Evolutionary conservation across 1,140 invertebrate species (phyloP).

Genomic region (Drosophila rufa): DNA sequence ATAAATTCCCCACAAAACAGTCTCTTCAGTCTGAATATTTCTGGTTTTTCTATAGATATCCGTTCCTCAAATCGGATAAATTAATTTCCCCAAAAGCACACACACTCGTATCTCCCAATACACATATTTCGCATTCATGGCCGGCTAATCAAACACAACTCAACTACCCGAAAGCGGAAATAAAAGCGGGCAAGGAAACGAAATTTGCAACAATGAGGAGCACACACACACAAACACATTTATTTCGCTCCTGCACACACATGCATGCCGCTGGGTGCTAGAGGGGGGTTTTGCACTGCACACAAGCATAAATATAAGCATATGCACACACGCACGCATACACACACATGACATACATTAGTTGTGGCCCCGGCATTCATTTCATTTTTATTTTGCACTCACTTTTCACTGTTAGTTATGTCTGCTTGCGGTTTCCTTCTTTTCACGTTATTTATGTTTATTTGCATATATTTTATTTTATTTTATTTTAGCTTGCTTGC

Average conservation of each 20-base stretch:
- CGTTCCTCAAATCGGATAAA: neutral
- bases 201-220: slow-evolving; percentile 46
- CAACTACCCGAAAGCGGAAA: slow-evolving; percentile 33
- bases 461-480: slow-evolving; percentile 64
- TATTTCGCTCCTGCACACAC: slow-evolving; percentile 4
- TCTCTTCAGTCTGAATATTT: neutral
- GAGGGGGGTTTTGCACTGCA: neutral
- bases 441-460: slow-evolving; percentile 75
- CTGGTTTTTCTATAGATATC: neutral
- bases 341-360: slow-evolving; percentile 40
- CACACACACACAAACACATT: slow-evolving; percentile 23
- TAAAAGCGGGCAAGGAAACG: slow-evolving; percentile 40
- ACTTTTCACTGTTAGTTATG: slow-evolving; percentile 80
- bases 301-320: slow-evolving; percentile 43
- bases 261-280: neutral
- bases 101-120: slow-evolving; percentile 3
- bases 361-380: slow-evolving; percentile 51
- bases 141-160: slow-evolving; percentile 47
- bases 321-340: slow-evolving; percentile 18
- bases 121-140: slow-evolving; percentile 24
- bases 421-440: slow-evolving; percentile 73
- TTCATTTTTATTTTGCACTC: slow-evolving; percentile 65
- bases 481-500: slow-evolving; percentile 45
- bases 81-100: slow-evolving; percentile 3
- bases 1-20: neutral